These are phyloP conservation scores for Podarcis siculus DNA, from an alignment of 2,797 vertebrate genomes.

Conservation along the genomic window DNA sequence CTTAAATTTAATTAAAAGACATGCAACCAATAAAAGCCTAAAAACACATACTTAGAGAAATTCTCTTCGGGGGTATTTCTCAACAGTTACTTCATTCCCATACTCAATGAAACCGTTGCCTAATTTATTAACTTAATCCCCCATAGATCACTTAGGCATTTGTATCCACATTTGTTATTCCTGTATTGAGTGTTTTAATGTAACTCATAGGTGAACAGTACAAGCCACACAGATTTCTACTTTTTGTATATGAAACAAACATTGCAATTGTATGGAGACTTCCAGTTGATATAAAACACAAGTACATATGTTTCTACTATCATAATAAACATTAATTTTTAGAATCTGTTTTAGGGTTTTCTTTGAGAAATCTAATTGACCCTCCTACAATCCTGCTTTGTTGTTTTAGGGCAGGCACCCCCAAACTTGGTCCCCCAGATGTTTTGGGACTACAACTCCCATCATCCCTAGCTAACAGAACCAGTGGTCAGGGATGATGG, in stretches of 20 bases:
- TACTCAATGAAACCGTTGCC: neutral
- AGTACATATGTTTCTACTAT: constrained; percentile 15
- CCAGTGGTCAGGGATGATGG: too few relatives aligned
- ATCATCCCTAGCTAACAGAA: too few relatives aligned
- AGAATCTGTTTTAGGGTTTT: neutral
- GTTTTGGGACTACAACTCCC: too few relatives aligned
- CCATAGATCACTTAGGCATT: neutral
- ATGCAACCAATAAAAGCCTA: too few relatives aligned
- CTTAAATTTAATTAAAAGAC: too few relatives aligned
- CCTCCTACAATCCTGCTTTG: neutral
- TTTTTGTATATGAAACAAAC: neutral
- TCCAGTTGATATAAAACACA: neutral
- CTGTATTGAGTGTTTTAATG: neutral
- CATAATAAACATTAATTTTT: neutral
- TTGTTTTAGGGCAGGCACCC: too few relatives aligned
- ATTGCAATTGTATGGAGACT: neutral
- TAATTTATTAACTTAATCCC: neutral
- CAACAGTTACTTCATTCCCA: neutral
- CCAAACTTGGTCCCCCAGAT: too few relatives aligned
- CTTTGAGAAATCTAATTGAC: neutral
- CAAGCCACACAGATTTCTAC: neutral
- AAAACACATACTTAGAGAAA: neutral
- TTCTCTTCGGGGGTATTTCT: neutral
- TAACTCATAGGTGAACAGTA: neutral
- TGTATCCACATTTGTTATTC: neutral